Base-by-base conservation (phyloP, 2,888 invertebrate genomes). In the Hololepta plana region DNA sequence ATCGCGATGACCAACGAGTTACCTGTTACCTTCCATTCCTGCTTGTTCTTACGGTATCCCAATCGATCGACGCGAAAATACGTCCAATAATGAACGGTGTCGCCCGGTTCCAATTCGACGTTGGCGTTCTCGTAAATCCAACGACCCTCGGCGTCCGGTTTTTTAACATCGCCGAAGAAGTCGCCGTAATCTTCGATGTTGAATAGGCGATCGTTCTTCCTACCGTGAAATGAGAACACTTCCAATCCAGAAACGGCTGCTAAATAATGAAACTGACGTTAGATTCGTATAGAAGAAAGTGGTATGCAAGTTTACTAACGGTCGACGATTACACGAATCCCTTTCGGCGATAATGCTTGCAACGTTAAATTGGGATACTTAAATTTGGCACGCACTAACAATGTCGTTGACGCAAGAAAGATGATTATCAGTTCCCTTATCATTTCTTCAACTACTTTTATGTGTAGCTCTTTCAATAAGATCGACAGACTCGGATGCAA, bases 171-270 rank as follows among this genome's bases (percentile, higher is more conserved):
- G 0, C 57, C 62, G 1, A 47, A 44, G 17, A 67, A 59, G 2
- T 58, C 49, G 0, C 75, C 76, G n/a, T n/a, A n/a, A 1, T 56
- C 51, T 26, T 62, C 59, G 4, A 51, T 53, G 2, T 46, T 44
- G 3, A 20, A 22, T 30, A 74, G 64, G 0, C 44, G 41, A 13
- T 57, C 53, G 44, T 74, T 74, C 9, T 70, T 40, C 34, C 69
- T 67, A 1, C 67, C 71, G 49, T 75, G 67, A 44, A 74, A 73
- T 1, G 58, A 66, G 39, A 75, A 72, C 4, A 66, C 42, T 25
- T 52, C 50, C 1, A 70, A 38, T 2, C 62, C 64, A 3, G 55
- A 41, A 12, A 50, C 50, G 44, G 67, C 74, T 59, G 32, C 25
- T 41, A 37, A 24, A 55, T 47, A 2, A 45, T n/a, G n/a, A n/a